A percentile compares a stretch with the other conserved stretches of the same genome.
phyloP scores from a whole-genome alignment of 2,113 vertebrate species.

The Mastomys natalensis region DNA sequence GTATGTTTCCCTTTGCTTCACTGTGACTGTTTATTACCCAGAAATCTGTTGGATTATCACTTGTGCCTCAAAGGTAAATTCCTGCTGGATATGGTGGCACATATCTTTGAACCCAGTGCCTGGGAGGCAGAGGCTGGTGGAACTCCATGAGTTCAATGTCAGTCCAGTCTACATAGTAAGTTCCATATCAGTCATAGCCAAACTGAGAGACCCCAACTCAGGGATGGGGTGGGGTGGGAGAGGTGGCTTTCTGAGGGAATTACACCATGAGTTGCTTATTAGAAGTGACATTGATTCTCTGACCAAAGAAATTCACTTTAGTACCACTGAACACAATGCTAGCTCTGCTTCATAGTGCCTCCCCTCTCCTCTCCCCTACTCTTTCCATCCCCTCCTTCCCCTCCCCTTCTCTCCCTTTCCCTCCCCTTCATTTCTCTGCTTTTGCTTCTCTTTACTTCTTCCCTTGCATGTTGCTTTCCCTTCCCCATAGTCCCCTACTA shows the following conservation, averaged over 20 bases:
- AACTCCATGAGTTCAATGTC: neutral
- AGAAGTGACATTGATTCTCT: neutral
- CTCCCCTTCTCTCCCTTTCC: neutral
- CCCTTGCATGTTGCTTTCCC: neutral
- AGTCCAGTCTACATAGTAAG: neutral
- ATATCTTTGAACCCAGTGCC: neutral
- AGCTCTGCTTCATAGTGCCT: neutral
- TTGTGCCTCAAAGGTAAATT: neutral
- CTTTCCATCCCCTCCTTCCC: rapidly evolving
- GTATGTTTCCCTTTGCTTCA: neutral
- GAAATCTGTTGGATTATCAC: neutral
- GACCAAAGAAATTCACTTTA: neutral
- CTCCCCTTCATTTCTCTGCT: neutral
- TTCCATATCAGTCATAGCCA: neutral
- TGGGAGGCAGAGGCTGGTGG: neutral
- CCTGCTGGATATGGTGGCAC: neutral
- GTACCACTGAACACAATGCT: neutral
- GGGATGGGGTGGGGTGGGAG: neutral
- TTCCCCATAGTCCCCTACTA: neutral
- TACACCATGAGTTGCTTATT: neutral
- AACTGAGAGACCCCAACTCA: neutral
- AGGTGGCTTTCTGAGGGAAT: neutral
- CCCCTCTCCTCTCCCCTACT: no score
- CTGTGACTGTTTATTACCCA: neutral
- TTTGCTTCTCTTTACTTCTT: no score